A percentile compares a stretch with the other conserved stretches of the same genome.
These are phyloP conservation scores for Drosophila mojavensis DNA, from an alignment of 1,140 invertebrate species.

Conservation along the genomic window DNA sequence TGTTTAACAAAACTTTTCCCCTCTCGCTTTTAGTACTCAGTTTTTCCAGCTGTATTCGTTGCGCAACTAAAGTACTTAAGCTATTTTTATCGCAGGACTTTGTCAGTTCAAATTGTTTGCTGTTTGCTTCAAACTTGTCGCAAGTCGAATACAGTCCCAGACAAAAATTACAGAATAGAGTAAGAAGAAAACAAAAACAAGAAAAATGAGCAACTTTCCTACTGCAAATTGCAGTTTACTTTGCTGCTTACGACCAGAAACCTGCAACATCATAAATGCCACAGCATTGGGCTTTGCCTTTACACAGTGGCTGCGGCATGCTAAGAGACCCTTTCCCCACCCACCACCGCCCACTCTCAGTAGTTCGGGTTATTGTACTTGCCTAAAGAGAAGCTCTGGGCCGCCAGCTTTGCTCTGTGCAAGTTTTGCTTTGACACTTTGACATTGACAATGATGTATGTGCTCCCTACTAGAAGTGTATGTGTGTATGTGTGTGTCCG, in stretches of 20 bases:
- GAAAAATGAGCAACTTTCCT: constrained; percentile 24
- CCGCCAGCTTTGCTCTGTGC: constrained; percentile 48
- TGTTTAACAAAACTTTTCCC: constrained; percentile 63
- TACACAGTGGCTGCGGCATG: constrained; percentile 49
- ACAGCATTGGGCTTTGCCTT: constrained; percentile 21
- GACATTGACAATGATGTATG: constrained; percentile 81
- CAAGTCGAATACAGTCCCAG: constrained; percentile 39
- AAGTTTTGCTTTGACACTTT: constrained; percentile 80
- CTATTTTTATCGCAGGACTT: constrained; percentile 75
- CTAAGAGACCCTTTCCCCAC: constrained; percentile 31
- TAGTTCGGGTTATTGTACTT: constrained; percentile 32
- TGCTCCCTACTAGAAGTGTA: constrained; percentile 38
- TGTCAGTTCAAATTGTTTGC: constrained; percentile 76
- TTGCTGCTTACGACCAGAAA: constrained; percentile 48
- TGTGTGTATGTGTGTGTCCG: constrained; percentile 16
- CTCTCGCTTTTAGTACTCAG: background rate
- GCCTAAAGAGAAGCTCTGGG: constrained; percentile 31
- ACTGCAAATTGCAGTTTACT: constrained; percentile 70
- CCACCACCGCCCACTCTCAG: background rate
- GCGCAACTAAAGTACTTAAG: constrained; percentile 74
- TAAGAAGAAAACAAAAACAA: background rate
- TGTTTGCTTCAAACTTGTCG: constrained; percentile 57
- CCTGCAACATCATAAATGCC: constrained; percentile 72
- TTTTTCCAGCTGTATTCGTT: constrained; percentile 50
- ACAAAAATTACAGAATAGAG: constrained; percentile 31